Base-by-base conservation (phyloP, 2,113 vertebrate genomes). In the Calyptommatus sinebrachiatus region DNA sequence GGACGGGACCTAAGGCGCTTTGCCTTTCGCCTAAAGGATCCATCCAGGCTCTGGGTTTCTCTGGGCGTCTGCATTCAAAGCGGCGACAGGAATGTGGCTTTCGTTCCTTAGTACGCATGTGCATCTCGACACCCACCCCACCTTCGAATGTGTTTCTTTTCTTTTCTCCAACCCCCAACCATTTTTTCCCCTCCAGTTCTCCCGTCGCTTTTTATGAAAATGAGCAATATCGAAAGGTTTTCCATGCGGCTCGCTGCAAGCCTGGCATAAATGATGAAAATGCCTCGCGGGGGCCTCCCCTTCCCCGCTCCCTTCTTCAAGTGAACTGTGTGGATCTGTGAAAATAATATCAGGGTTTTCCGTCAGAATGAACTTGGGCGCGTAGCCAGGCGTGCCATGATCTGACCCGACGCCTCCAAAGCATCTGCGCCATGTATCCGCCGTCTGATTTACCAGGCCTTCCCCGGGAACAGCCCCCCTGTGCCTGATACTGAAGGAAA, bases 341-440 rank as follows among this genome's bases (percentile, higher is more conserved):
- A 97, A 96, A 98, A 98, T 97, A 97, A 97, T 97, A 97, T 98
- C 96, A 96, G 96, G 94, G 95, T 94, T 98, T 98, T 97, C 97
- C 95, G 95, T 98, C 96, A 98, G 97, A 97, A 96, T 95, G 96
- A 97, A 97, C 97, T 97, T 98, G 93, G 91, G 95, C 93, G 95
- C 95, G 96, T 96, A 97, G 91, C 95, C 96, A 98, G 96, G 96
- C 97, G 93, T 98, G 95, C 96, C 95, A 92, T 99, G 97, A 99
- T 99, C 94, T 96, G 97, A 99, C 96, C 97, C 94, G 98, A 98
- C 98, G 99, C 96, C 95, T 98, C 96, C 96, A 97, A 81, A 97
- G 96, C 97, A 98, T 98, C 97, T 97, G 97, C 96, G 97, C 96
- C 94, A 99, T 97, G 96, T 97, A 99, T 98, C 97, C 95, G 95